phyloP scores from a whole-genome alignment of 1,140 invertebrate genomes.

The Spodoptera frugiperda region DNA sequence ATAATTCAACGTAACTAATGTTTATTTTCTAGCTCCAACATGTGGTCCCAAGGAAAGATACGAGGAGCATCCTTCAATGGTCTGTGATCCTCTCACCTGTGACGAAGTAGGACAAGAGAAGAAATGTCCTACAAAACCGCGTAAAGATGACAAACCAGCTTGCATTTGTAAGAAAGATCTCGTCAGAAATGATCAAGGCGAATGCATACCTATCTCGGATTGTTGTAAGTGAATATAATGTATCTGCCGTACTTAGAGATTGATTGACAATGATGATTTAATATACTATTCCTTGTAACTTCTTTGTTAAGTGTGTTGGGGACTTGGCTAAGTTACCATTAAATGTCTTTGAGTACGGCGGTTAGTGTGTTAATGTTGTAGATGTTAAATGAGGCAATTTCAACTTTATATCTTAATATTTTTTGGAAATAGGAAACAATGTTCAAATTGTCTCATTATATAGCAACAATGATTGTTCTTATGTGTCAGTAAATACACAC shows the following conservation, averaged over 20 bases:
- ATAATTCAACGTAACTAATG: neutral
- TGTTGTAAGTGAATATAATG: conserved; percentile 48
- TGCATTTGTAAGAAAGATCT: conserved; percentile 61
- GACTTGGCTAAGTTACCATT: no score
- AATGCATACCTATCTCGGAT: conserved; percentile 58
- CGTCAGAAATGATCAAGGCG: conserved; percentile 52
- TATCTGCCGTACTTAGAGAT: no score
- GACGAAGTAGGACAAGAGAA: conserved; percentile 17
- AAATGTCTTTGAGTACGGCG: no score
- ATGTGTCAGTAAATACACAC: neutral
- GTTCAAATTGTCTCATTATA: neutral
- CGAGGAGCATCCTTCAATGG: neutral
- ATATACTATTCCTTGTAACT: no score
- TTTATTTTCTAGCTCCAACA: conserved; percentile 13
- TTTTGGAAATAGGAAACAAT: neutral
- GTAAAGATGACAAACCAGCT: conserved; percentile 35
- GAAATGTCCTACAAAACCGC: neutral
- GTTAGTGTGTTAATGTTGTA: no score
- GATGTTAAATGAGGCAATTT: no score
- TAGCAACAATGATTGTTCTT: neutral
- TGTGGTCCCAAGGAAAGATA: conserved; percentile 46
- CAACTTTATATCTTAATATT: no score
- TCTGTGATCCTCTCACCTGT: conserved; percentile 40
- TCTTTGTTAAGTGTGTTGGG: no score
- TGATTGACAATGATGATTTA: no score